Percentiles rank a stretch among this genome's conserved stretches.
Evolutionary conservation across 2,113 vertebrate genomes (phyloP).

Genomic region (Nettapus auritus): DNA sequence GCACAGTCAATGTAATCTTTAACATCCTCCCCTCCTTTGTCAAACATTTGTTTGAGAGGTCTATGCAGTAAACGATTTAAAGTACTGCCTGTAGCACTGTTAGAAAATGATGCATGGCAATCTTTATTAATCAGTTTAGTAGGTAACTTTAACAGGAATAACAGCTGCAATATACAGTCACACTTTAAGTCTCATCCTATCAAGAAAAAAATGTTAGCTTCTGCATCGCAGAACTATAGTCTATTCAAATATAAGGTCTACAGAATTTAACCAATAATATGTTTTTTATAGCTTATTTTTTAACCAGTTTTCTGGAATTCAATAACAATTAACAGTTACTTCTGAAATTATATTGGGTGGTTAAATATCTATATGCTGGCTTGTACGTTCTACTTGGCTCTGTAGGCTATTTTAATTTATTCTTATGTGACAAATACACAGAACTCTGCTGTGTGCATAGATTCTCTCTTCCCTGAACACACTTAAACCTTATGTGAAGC

Average conservation of each 20-base stretch:
- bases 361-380: neutral
- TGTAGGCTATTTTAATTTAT: neutral
- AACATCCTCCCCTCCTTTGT: constrained; percentile 16
- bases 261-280: neutral
- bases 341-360: neutral
- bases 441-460: neutral
- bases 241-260: neutral
- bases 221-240: neutral
- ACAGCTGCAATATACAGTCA: constrained; percentile 6
- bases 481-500: neutral
- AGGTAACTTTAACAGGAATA: neutral
- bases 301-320: neutral
- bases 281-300: neutral
- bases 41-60: constrained; percentile 51
- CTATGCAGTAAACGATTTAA: constrained; percentile 13
- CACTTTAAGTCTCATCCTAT: neutral
- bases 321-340: neutral
- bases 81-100: neutral
- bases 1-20: constrained; percentile 43
- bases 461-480: neutral
- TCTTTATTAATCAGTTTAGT: constrained; percentile 30
- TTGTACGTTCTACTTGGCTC: neutral
- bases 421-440: neutral
- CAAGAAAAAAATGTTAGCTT: constrained; percentile 7
- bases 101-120: constrained; percentile 26